A percentile compares a stretch with the other conserved stretches of the same genome.
These are phyloP conservation scores for Eupsilia transversa DNA, from an alignment of 2,888 invertebrate genomes.

Conservation along the genomic window DNA sequence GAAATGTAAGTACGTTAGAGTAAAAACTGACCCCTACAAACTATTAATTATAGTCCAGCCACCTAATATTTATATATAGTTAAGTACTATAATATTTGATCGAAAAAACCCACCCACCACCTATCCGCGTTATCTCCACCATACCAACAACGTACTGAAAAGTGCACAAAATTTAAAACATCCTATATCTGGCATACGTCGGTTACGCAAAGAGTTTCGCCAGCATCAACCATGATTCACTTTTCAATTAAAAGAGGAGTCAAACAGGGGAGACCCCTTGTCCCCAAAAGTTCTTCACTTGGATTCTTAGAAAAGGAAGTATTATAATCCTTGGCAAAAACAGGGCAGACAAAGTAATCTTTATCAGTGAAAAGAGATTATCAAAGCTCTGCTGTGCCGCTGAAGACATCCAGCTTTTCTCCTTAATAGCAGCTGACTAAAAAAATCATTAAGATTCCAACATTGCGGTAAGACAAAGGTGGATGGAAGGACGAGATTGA, in stretches of 20 bases:
- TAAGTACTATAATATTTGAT: constrained; percentile 5
- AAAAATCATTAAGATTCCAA: not conserved
- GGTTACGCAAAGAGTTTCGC: not conserved
- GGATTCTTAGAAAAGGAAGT: not conserved
- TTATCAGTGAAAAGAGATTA: not conserved
- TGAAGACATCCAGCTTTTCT: not conserved
- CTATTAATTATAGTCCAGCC: not conserved
- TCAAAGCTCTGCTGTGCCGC: not conserved
- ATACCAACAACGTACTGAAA: not conserved
- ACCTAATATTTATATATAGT: not conserved
- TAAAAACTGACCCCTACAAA: not conserved
- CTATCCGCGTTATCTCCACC: too few species aligned
- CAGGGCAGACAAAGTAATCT: not conserved
- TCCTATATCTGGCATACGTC: not conserved
- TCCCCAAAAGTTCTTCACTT: not conserved
- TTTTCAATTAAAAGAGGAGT: not conserved
- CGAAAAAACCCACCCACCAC: constrained; percentile 2
- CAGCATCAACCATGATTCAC: not conserved
- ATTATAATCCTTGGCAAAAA: not conserved
- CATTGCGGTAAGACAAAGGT: not conserved
- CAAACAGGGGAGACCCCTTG: not conserved
- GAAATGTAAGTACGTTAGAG: not conserved
- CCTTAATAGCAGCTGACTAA: not conserved
- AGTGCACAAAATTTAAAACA: not conserved
- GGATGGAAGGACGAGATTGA: not conserved